Base-by-base conservation (phyloP, 1,140 invertebrate species). In the Pseudomyrmex flavicornis region DNA sequence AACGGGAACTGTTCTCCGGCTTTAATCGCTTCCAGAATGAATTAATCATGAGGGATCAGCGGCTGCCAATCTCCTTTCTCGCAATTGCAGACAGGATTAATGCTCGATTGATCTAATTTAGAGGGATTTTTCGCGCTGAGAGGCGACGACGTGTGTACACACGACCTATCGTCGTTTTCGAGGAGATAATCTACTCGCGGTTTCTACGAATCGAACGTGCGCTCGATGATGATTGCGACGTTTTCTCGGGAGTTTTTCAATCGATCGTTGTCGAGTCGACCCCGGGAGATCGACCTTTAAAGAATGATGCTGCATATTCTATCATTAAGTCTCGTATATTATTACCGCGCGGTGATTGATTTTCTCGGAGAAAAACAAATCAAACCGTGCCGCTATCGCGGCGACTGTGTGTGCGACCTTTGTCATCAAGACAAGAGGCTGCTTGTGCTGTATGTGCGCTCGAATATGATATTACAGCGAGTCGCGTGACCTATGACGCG, bases 41-140 rank as follows among this genome's bases (percentile, higher is more conserved):
- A 79, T 79, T 79, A 79, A 79, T 79, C 76, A 79, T 79, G 76
- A 58, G 65, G 65, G 65, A 79, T 79, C 76, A 70, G 35, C 52
- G 76, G 15, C 35, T 69, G 63, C 63, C 75, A 79, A 79, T 79
- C 66, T 69, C 52, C 63, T 79, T 44, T 46, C 63, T 58, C 76
- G 44, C 52, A 46, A 58, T 69, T 58, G 65, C 65, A 26, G 65
- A 52, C 52, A 12, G 20, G 44, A 79, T 70, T 70, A 69, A 79
- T 69, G 65, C 20, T 22, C 52, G 65, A 12, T 15, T 58, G 63
- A 77, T 77, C 52, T 69, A 69, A 79, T 79, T 79, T 48, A 58
- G 15, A 48, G 15, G 10, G 44, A 22, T 79, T 79, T 70, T 70
- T 79, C 52, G 10, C 10, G 35, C 5, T 35, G 35, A 13, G 26